Evolutionary conservation across 2,888 invertebrate species (phyloP), one percentile per base, ranked within the genome.

Genomic region (Caenorhabditis sp.): DNA sequence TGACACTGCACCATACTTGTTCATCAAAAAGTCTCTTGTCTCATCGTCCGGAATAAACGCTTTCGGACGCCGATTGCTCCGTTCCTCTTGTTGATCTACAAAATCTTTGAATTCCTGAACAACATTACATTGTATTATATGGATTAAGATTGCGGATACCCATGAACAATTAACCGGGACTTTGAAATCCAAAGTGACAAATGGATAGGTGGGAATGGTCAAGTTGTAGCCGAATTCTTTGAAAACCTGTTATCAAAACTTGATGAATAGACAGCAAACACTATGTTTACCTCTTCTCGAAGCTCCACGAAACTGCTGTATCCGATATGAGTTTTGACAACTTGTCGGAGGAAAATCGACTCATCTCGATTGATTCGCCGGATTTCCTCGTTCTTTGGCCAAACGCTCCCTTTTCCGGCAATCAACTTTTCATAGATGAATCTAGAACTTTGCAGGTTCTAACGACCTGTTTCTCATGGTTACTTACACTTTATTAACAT

Each of bases 211-310:
- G n/a, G 76, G 76, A 32, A 51, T 67, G 0, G 76, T 76, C 18
- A 76, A 11, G 13, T 20, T 61, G 53, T 76, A 76, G 0, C 76
- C 76, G 47, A 61, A 68, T 22, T 53, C 60, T 47, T 76, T 76
- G 55, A 61, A 76, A 3, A 76, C 22, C 76, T 76, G 61, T 28
- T 6, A 32, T 9, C 9, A 6, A 67, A n/a, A 40, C 2, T 13
- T 40, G 13, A 4, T 32, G 32, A 32, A 9, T 32, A 9, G 9
- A 9, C 9, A n/a, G n/a, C n/a, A n/a, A n/a, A n/a, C n/a, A n/a
- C n/a, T n/a, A n/a, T n/a, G n/a, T n/a, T n/a, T 11, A 76, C 76
- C 37, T 76, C 76, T 51, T 76, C 76, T 68, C 76, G 51, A 28
- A 76, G 55, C 26, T 76, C 76, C 1, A 76, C 8, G 26, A 76